A percentile compares a stretch with the other conserved stretches of the same genome.
Evolutionary conservation across 1,140 invertebrate genomes (phyloP).

Genomic region (Gonatopus flavifemur): DNA sequence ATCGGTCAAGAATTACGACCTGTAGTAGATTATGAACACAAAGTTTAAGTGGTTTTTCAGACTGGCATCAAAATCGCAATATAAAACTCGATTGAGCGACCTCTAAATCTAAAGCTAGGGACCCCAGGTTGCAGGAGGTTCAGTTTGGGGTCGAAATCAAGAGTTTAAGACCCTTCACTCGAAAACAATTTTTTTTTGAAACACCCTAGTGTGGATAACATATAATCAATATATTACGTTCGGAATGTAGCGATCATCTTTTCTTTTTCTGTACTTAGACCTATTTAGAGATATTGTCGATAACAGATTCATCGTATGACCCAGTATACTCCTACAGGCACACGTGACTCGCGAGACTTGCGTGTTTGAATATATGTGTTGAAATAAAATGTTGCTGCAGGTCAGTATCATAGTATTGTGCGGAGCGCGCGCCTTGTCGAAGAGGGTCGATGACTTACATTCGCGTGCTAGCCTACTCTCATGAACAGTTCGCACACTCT

Average conservation of each 20-base stretch:
- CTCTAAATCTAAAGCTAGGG: too few relatives aligned
- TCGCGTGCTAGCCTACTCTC: constrained; percentile 49
- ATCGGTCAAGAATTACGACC: too few relatives aligned
- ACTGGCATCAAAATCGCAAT: too few relatives aligned
- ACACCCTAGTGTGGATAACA: background rate
- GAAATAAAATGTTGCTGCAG: constrained; percentile 45
- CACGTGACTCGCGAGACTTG: constrained; percentile 9
- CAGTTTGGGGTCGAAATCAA: too few relatives aligned
- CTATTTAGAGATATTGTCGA: too few relatives aligned
- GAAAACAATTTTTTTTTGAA: too few relatives aligned
- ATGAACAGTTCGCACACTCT: constrained; percentile 38
- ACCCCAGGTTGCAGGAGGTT: too few relatives aligned
- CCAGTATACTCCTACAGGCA: constrained; percentile 7
- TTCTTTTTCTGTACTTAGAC: too few relatives aligned
- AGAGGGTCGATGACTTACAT: constrained; percentile 48
- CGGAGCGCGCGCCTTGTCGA: constrained; percentile 24
- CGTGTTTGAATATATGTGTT: constrained; percentile 21
- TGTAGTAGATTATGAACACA: too few relatives aligned
- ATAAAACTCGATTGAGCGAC: too few relatives aligned
- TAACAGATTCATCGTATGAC: constrained; percentile 4
- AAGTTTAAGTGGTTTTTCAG: too few relatives aligned
- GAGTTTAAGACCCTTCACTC: too few relatives aligned
- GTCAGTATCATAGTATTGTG: constrained; percentile 44
- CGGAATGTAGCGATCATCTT: background rate
- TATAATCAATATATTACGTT: background rate